A percentile compares a stretch with the other conserved stretches of the same genome.
These are phyloP conservation scores for Drosophila azteca DNA, from an alignment of 1,140 invertebrate genomes.

Conservation along the genomic window DNA sequence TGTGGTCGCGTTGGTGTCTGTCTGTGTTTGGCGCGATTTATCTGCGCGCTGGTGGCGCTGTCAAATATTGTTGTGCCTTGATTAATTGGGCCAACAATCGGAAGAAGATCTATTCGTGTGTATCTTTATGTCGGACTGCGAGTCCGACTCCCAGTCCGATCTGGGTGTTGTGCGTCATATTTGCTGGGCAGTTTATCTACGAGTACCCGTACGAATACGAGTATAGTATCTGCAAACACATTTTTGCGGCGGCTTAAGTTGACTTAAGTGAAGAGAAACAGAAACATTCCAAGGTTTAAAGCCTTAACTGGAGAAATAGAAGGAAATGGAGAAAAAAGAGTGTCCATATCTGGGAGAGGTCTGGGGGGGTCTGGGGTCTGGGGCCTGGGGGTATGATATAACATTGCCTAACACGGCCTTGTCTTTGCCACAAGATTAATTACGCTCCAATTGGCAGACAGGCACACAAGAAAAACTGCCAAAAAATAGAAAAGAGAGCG, in stretches of 20 bases:
- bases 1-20: not conserved
- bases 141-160: not conserved
- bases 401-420: constrained; percentile 59
- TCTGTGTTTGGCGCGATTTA: not conserved
- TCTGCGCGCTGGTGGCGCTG: constrained; percentile 27
- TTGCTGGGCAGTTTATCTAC: constrained; percentile 6
- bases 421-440: constrained; percentile 69
- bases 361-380: not conserved
- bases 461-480: constrained; percentile 44
- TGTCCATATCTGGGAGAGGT: constrained; percentile 47
- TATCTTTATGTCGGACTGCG: not conserved
- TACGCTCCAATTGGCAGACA: constrained; percentile 72
- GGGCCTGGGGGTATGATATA: constrained; percentile 30
- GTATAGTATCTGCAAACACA: constrained; percentile 19
- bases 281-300: constrained; percentile 29
- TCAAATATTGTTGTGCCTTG: constrained; percentile 43
- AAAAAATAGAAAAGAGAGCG: constrained; percentile 14
- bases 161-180: constrained; percentile 41
- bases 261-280: constrained; percentile 1
- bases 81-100: constrained; percentile 57
- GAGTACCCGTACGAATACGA: not conserved
- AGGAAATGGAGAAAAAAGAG: not conserved
- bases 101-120: constrained; percentile 13
- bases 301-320: not conserved
- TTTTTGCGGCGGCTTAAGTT: constrained; percentile 16